Conservation (phyloP, 2,797 vertebrate genomes). For the Chaunax sp. region DNA sequence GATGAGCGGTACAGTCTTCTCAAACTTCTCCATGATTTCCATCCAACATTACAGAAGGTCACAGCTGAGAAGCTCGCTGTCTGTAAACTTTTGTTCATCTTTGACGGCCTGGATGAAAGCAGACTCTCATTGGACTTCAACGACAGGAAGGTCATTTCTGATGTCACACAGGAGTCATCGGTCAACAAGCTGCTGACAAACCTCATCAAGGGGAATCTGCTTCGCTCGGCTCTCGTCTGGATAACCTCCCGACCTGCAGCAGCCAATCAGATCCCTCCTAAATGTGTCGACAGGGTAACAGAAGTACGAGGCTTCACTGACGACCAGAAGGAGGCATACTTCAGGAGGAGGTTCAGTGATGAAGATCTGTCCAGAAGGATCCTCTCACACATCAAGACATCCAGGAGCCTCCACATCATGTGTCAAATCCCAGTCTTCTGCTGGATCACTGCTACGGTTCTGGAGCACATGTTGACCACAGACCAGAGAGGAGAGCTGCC, state of each 20-base stretch:
- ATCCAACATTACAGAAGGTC: conserved; percentile 11
- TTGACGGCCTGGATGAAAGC: conserved; percentile 15
- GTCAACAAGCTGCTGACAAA: conserved; percentile 3
- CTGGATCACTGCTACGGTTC: conserved; percentile 40
- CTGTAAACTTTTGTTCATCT: conserved; percentile 2
- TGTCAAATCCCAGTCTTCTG: conserved; percentile 65
- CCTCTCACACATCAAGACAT: conserved; percentile 38
- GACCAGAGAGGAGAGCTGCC: neutral
- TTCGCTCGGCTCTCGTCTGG: conserved; percentile 6
- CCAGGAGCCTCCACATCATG: conserved; percentile 55
- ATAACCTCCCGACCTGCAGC: conserved; percentile 2
- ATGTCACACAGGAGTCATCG: neutral
- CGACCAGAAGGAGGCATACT: too few relatives aligned
- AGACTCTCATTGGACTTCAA: conserved; percentile 6
- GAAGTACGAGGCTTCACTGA: too few relatives aligned
- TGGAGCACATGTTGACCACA: conserved; percentile 18
- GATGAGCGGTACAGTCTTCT: neutral
- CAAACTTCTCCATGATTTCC: conserved; percentile 4
- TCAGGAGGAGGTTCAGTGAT: conserved; percentile 1
- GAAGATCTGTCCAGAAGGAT: conserved; percentile 19
- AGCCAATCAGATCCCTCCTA: conserved; percentile 7
- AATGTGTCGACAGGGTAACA: too few relatives aligned
- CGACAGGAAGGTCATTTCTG: neutral
- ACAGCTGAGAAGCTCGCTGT: conserved; percentile 2
- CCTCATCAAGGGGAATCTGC: conserved; percentile 3